Base-by-base conservation (phyloP, 1,140 invertebrate species). In the Drosophila tani region DNA sequence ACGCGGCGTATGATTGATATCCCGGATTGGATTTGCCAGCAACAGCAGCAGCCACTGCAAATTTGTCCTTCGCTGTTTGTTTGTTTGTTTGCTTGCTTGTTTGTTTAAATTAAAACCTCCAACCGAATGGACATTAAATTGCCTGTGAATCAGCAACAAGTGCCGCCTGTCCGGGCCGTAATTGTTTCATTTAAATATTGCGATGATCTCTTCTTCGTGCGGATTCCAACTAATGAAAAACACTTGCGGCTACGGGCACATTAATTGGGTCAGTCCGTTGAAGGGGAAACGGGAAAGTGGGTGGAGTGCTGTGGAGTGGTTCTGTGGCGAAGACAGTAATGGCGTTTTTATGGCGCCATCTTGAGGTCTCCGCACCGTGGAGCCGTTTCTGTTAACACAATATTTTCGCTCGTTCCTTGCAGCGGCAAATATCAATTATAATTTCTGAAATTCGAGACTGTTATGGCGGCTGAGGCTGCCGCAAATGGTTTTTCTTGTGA, bases 1-100 rank as follows among this genome's bases (percentile, higher is more conserved):
- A 79, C 4, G 75, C 50, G 69, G 59, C 85, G 85, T 81, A 88
- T 90, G 84, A 90, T 85, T 90, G 81, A 90, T 88, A 76, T 80
- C 29, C 68, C 65, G 59, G 46, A 59, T 70, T 62, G 75, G 55
- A 51, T 62, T 56, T 74, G 46, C 63, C 46, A 27, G 21, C 47
- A 27, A 21, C 35, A 38, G 11, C 32, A 35, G 50, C 5, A 24
- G 35, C 3, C 17, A 12, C 17, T 27, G 7, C 27, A 60, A 55
- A 56, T 71, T 53, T 55, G 38, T 65, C 47, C 45, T 65, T 50
- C 11, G 38, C 19, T 41, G 14, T 45, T 45, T 38, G 14, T 45
- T 50, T 43, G 29, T 29, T 50, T 14, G 17, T 53, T 21, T 24
- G 21, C 21, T 32, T 56, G 7, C n/a, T 24, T 71, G 67, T 65